A percentile compares a stretch with the other conserved stretches of the same genome.
Evolutionary conservation across 2,113 vertebrate species (phyloP).

Genomic region (Marmota flaviventris): DNA sequence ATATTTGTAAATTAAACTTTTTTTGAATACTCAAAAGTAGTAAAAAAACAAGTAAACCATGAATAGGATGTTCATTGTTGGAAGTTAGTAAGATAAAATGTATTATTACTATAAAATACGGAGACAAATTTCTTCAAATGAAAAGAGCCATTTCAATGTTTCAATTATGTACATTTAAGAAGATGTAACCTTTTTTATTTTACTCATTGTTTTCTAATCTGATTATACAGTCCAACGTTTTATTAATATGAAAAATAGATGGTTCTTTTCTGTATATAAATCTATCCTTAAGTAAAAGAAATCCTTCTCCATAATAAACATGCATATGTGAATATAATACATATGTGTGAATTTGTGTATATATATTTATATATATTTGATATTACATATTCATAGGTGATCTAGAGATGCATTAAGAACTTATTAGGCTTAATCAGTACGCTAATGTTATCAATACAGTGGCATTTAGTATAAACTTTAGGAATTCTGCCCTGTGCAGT

Average conservation of each 20-base stretch:
- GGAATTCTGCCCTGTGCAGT: neutral
- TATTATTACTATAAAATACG: neutral
- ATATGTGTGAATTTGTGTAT: neutral
- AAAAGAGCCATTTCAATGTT: neutral
- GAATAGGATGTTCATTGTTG: neutral
- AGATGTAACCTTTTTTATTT: conserved; percentile 20
- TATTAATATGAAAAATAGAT: conserved; percentile 50
- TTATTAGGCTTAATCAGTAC: conserved; percentile 23
- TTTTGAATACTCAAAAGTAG: conserved; percentile 34
- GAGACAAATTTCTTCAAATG: conserved; percentile 12
- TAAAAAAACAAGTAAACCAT: conserved; percentile 19
- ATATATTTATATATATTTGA: neutral
- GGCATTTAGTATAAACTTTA: neutral
- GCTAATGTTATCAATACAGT: neutral
- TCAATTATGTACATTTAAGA: conserved; percentile 27
- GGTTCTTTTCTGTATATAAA: neutral
- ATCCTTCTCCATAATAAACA: neutral
- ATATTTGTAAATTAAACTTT: conserved; percentile 38
- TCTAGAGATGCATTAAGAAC: neutral
- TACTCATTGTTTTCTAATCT: conserved; percentile 39
- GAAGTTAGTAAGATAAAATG: conserved; percentile 10
- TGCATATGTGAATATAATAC: conserved; percentile 21
- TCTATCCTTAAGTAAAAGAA: conserved; percentile 32
- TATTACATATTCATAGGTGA: neutral
- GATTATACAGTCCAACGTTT: conserved; percentile 1